A percentile compares a stretch with the other conserved stretches of the same genome.
Evolutionary conservation across 1,140 invertebrate genomes (phyloP).

Genomic region (Ceratoteleas bidentatus): DNA sequence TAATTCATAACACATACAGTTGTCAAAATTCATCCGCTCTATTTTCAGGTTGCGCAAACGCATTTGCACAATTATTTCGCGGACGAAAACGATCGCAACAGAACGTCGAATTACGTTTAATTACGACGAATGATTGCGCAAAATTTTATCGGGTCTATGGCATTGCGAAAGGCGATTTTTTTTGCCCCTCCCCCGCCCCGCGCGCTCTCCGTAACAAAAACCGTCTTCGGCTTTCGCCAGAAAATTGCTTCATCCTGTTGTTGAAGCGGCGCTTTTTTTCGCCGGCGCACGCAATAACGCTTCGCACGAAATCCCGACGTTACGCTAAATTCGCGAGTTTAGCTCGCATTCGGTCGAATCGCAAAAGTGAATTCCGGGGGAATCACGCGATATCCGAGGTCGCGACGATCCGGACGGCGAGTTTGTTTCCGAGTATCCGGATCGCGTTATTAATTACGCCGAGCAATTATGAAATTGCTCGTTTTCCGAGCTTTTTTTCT

Average conservation of each 20-base stretch:
- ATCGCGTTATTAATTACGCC: background rate
- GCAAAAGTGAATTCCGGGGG: conserved; percentile 3
- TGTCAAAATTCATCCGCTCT: no score
- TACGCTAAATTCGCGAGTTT: no score
- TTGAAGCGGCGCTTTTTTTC: conserved; percentile 33
- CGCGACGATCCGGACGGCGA: background rate
- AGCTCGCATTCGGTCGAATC: conserved; percentile 18
- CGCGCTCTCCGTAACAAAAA: conserved; percentile 41
- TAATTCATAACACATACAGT: no score
- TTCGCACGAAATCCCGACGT: conserved; percentile 37
- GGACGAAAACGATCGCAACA: conserved; percentile 11
- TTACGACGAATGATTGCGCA: conserved; percentile 37
- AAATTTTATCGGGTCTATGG: conserved; percentile 34
- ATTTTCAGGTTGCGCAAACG: no score
- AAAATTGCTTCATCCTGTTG: conserved; percentile 54
- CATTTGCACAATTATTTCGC: conserved; percentile 7
- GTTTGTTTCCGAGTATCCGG: background rate
- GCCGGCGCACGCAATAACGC: conserved; percentile 33
- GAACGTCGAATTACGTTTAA: conserved; percentile 25
- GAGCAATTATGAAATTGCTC: background rate
- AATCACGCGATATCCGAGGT: conserved; percentile 9
- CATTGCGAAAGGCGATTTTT: conserved; percentile 39
- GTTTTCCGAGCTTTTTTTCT: no score
- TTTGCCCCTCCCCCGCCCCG: background rate
- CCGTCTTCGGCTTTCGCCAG: conserved; percentile 32